These are phyloP conservation scores for Phylloscopus trochilus DNA, from an alignment of 2,113 vertebrate species.

Conservation along the genomic window DNA sequence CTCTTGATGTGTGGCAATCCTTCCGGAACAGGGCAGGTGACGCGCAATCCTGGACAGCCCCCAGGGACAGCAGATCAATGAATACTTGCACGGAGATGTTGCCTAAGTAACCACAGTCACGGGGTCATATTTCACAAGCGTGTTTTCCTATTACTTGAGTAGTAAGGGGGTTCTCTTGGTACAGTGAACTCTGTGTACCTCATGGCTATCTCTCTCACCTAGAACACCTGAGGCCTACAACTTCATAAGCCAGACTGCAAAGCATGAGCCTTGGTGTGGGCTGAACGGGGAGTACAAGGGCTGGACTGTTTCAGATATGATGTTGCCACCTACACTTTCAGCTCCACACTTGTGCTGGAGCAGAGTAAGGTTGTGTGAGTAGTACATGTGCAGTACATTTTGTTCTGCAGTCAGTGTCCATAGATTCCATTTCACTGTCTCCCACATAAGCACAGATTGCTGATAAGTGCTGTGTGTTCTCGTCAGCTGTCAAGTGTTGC, in stretches of 20 bases:
- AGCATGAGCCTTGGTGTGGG: neutral
- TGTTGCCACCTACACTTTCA: neutral
- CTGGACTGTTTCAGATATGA: neutral
- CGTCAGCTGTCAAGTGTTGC: neutral
- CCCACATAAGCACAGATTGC: neutral
- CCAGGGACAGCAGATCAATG: conserved; percentile 28
- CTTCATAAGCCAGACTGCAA: neutral
- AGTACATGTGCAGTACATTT: neutral
- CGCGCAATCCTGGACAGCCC: neutral
- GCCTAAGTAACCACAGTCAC: conserved; percentile 44
- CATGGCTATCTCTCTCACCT: neutral
- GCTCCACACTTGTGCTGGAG: neutral
- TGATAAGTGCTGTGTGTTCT: neutral
- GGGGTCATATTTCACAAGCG: neutral
- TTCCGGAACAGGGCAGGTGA: neutral
- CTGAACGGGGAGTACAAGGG: neutral
- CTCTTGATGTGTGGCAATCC: conserved; percentile 29
- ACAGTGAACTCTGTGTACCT: neutral
- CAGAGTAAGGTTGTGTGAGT: neutral
- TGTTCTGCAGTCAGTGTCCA: conserved; percentile 3
- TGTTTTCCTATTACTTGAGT: neutral
- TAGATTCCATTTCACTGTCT: neutral
- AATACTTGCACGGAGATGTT: neutral
- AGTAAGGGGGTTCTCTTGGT: neutral
- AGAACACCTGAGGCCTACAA: neutral